Percentiles rank a stretch among this genome's conserved stretches.
These are phyloP conservation scores for Drosophila nigritarsus DNA, from an alignment of 2,888 invertebrate species.

Conservation along the genomic window DNA sequence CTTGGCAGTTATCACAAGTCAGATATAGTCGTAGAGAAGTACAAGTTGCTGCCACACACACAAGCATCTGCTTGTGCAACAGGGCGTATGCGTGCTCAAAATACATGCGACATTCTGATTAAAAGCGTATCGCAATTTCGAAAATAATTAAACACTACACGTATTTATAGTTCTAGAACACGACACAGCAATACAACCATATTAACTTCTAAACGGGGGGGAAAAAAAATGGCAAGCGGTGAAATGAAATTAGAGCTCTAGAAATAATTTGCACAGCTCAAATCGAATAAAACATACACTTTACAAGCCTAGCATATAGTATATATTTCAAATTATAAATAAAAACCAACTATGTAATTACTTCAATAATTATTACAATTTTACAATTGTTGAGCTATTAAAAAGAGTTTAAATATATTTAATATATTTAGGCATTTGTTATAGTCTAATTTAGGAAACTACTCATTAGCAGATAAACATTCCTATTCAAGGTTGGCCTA, in stretches of 20 bases:
- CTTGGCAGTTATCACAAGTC: slow-evolving; percentile 31
- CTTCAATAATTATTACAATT: not conserved
- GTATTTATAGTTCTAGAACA: slow-evolving; percentile 35
- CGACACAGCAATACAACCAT: slow-evolving; percentile 1
- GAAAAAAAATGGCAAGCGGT: slow-evolving; percentile 2
- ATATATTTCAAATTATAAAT: not conserved
- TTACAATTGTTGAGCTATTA: not conserved
- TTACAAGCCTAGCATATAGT: not conserved
- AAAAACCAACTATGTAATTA: not conserved
- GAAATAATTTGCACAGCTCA: not conserved
- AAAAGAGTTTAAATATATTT: not conserved
- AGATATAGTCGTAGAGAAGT: slow-evolving; percentile 18
- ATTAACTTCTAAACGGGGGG: not conserved
- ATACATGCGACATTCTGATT: slow-evolving; percentile 48
- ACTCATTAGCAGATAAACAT: not conserved
- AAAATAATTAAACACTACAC: slow-evolving; percentile 38
- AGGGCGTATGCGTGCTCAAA: slow-evolving; percentile 46
- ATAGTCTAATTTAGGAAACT: not conserved
- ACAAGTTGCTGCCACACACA: slow-evolving; percentile 12
- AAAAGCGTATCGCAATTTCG: slow-evolving; percentile 36
- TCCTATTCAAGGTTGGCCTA: not conserved
- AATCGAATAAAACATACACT: not conserved
- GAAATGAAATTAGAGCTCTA: not conserved
- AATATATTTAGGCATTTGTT: not conserved
- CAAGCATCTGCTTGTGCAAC: slow-evolving; percentile 43